phyloP scores from a whole-genome alignment of 2,888 invertebrate genomes.

The Lomographa bimaculata region DNA sequence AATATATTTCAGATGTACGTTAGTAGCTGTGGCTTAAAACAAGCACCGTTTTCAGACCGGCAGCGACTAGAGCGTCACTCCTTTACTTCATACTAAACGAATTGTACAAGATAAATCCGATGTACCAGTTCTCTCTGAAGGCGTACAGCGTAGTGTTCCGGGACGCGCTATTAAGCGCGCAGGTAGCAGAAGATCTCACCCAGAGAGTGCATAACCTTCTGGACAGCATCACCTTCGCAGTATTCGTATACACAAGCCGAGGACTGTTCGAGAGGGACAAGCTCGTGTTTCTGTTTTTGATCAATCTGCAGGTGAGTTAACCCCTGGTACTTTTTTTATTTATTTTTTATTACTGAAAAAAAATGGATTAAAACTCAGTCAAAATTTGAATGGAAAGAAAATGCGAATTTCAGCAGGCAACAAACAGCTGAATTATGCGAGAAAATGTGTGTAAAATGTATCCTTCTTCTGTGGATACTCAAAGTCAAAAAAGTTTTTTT shows the following conservation, averaged over 20 bases:
- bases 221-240: slow-evolving; percentile 93
- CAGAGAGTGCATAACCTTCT: slow-evolving; percentile 90
- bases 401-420: too few species aligned
- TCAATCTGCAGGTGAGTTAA: slow-evolving; percentile 87
- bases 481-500: too few species aligned
- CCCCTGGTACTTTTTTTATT: too few species aligned
- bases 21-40: too few species aligned
- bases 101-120: slow-evolving; percentile 94
- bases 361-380: too few species aligned
- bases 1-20: too few species aligned
- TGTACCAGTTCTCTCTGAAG: slow-evolving; percentile 98
- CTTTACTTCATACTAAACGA: slow-evolving; percentile 97
- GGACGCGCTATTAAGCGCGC: slow-evolving; percentile 89
- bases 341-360: too few species aligned
- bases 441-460: too few species aligned
- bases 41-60: slow-evolving; percentile 86
- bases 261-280: slow-evolving; percentile 97
- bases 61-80: slow-evolving; percentile 93
- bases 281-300: slow-evolving; percentile 93
- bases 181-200: slow-evolving; percentile 87
- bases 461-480: too few species aligned
- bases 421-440: too few species aligned
- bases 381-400: too few species aligned
- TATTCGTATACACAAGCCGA: slow-evolving; percentile 94
- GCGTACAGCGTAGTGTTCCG: slow-evolving; percentile 96